Evolutionary conservation across 2,113 vertebrate species (phyloP).

Genomic region (Notothenia coriiceps): DNA sequence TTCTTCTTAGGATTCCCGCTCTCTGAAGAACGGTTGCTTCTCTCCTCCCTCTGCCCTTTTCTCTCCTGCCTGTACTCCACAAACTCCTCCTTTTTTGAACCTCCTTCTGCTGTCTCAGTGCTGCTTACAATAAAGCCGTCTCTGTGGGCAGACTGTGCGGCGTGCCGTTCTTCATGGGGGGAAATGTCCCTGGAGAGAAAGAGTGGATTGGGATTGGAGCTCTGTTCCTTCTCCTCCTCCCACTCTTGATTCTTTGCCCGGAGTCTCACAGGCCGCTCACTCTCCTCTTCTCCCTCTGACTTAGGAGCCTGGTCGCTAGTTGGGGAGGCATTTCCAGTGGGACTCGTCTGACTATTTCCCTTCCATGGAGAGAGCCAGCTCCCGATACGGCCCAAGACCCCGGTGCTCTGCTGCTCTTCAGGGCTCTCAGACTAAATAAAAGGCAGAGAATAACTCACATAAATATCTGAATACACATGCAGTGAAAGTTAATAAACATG

Average conservation of each 20-base stretch:
- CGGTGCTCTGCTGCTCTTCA: slow-evolving; percentile 73
- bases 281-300: slow-evolving; percentile 33
- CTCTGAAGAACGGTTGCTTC: slow-evolving; percentile 29
- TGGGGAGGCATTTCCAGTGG: slow-evolving; percentile 51
- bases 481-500: slow-evolving; percentile 41
- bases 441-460: slow-evolving; percentile 46
- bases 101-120: slow-evolving; percentile 49
- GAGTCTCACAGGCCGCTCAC: slow-evolving; percentile 42
- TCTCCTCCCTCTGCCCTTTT: slow-evolving; percentile 63
- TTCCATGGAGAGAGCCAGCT: slow-evolving; percentile 82
- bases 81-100: slow-evolving; percentile 72
- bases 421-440: slow-evolving; percentile 75
- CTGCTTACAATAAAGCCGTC: slow-evolving; percentile 49
- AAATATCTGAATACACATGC: neutral
- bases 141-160: slow-evolving; percentile 79
- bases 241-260: slow-evolving; percentile 16
- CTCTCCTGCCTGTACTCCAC: slow-evolving; percentile 46
- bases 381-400: slow-evolving; percentile 81
- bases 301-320: slow-evolving; percentile 8
- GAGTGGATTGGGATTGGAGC: slow-evolving; percentile 24
- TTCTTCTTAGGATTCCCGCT: slow-evolving; percentile 67
- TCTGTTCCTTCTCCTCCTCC: slow-evolving; percentile 41
- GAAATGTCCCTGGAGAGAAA: slow-evolving; percentile 55
- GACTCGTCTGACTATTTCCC: slow-evolving; percentile 51
- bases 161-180: slow-evolving; percentile 62